Evolutionary conservation across 2,113 vertebrate genomes (phyloP).

Genomic region (Zingel zingel): DNA sequence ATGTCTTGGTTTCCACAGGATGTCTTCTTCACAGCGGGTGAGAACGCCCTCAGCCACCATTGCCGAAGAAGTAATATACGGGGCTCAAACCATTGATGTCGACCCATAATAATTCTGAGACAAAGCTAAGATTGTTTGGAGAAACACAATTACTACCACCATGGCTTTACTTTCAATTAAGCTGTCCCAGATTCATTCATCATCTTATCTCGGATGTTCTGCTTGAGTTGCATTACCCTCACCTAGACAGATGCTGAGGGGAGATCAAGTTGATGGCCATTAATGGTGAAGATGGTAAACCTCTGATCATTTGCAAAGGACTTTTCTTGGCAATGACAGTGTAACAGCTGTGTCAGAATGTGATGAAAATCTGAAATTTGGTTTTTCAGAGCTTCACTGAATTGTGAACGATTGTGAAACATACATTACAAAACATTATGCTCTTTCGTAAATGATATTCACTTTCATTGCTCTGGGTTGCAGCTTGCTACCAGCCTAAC

Average conservation of each 20-base stretch:
- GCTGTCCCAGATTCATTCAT: conserved; percentile 58
- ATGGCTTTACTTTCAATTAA: conserved; percentile 77
- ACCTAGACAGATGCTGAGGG: conserved; percentile 61
- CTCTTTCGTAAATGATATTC: not conserved
- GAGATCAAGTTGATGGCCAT: conserved; percentile 77
- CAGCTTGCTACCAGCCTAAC: not conserved
- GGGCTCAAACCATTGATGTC: conserved; percentile 70
- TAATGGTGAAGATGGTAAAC: conserved; percentile 50
- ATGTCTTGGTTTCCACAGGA: conserved; percentile 71
- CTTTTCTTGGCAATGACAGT: conserved; percentile 20
- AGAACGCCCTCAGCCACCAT: conserved; percentile 79
- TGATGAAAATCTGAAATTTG: not conserved
- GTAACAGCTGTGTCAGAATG: conserved; percentile 27
- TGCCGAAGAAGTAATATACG: conserved; percentile 64
- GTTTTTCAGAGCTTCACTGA: not conserved
- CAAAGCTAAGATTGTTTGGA: conserved; percentile 70
- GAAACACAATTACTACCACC: conserved; percentile 78
- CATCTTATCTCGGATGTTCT: conserved; percentile 72
- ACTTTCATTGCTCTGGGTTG: not conserved
- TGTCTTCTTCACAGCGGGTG: conserved; percentile 72
- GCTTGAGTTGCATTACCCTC: conserved; percentile 68
- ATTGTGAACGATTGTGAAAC: not conserved
- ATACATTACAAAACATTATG: no score
- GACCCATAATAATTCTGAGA: conserved; percentile 63
- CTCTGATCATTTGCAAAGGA: conserved; percentile 35